Evolutionary conservation across 2,113 vertebrate species (phyloP), one percentile per base, ranked within the genome.

Genomic region (Anser brachyrhynchus): DNA sequence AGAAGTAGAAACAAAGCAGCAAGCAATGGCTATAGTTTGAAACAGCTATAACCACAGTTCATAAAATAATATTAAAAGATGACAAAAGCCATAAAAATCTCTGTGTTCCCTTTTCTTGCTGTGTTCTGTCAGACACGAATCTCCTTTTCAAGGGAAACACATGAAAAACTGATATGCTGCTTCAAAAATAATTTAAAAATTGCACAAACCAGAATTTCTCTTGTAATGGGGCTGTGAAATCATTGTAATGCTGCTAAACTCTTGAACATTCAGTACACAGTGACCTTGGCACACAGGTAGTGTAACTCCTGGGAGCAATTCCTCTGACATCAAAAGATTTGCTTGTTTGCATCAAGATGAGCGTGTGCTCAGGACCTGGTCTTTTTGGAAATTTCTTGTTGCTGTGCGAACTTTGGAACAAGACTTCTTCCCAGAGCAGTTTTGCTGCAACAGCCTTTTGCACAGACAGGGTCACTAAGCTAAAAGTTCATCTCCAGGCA

Each of bases 41-140:
- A 66, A 76, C 73, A 94, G 74, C 44, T 87, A 52, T 73, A 95
- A 95, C 84, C 18, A 1, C 86, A 93, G 61, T 78, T 78, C 88
- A 85, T 90, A 83, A 85, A 95, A 95, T 54, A 83, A 96, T 95
- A 76, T 90, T 94, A 87, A 86, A 97, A 97, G 85, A 96, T 95
- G 89, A 94, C 73, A 89, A 96, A 96, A 96, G 22, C 10, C 73
- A 94, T 79, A 72, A 70, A 90, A 89, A 79, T 94, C 77, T 96
- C 44, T 52, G 4, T 58, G 17, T 89, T 93, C 54, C 33, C 26
- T 57, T 96, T 96, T 58, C 66, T 89, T 92, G 46, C 58, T 73
- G 9, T 75, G 62, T 70, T 92, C 81, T 89, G 84, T 93, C 72
- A 92, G 78, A 67, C 41, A 92, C 23, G 52, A 92, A 87, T 89